phyloP scores from a whole-genome alignment of 2,797 vertebrate genomes.

The Smutsia gigantea region DNA sequence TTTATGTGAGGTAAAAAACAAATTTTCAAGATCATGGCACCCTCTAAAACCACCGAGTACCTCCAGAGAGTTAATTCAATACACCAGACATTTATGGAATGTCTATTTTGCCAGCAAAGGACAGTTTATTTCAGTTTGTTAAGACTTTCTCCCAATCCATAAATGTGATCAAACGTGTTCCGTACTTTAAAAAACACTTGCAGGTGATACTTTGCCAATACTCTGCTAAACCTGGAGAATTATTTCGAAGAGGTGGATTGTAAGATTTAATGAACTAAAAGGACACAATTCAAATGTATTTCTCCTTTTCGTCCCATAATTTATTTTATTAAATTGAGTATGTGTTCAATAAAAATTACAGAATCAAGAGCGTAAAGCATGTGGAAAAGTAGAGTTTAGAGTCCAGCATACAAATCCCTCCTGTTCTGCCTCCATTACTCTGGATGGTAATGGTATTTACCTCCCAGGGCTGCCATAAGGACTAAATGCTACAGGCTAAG shows the following conservation, averaged over 20 bases:
- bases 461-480: not conserved
- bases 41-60: not conserved
- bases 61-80: not conserved
- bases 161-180: not conserved
- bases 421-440: not conserved
- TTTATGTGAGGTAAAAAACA: not conserved
- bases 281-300: not conserved
- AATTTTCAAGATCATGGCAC: not conserved
- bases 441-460: not conserved
- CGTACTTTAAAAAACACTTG: not conserved
- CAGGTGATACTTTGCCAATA: not conserved
- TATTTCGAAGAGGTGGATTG: not conserved
- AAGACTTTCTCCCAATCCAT: not conserved
- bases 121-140: not conserved
- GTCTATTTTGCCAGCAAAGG: not conserved
- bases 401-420: not conserved
- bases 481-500: not conserved
- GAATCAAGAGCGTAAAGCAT: not conserved
- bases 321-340: constrained; percentile 2
- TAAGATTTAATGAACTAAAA: constrained; percentile 16
- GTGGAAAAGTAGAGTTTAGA: not conserved
- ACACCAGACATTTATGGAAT: not conserved
- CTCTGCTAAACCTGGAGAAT: not conserved
- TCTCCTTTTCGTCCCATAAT: constrained; percentile 35
- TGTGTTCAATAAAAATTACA: not conserved